Conservation (phyloP, 2,888 invertebrate genomes). For the Euzetes globulus region DNA sequence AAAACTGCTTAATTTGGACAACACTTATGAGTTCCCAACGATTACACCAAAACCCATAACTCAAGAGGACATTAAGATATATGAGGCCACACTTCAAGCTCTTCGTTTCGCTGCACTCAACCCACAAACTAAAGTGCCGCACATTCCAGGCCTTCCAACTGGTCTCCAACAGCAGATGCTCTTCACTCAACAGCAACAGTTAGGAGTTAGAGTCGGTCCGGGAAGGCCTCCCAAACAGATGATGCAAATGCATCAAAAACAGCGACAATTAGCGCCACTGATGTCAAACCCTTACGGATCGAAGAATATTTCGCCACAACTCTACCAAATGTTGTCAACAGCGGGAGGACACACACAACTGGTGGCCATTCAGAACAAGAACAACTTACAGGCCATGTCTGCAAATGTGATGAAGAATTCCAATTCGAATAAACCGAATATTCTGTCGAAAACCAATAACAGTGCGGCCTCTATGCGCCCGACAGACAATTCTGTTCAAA, state of each 20-base stretch:
- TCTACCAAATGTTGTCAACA: conserved; percentile 37
- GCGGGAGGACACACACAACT: conserved; percentile 30
- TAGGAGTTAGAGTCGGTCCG: conserved; percentile 26
- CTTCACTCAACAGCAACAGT: conserved; percentile 35
- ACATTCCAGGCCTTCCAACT: conserved; percentile 35
- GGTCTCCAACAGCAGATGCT: conserved; percentile 39
- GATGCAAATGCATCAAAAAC: neutral
- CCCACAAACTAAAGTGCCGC: conserved; percentile 33
- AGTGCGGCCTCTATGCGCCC: neutral
- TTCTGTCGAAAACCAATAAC: conserved; percentile 23
- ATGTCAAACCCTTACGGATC: conserved; percentile 3
- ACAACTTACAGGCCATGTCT: conserved; percentile 21
- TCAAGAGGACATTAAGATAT: conserved; percentile 42
- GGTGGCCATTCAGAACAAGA: conserved; percentile 31
- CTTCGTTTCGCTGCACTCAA: conserved; percentile 40
- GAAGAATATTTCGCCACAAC: conserved; percentile 32
- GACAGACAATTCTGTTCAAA: neutral
- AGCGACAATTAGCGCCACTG: conserved; percentile 1
- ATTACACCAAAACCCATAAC: conserved; percentile 68
- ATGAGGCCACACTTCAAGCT: conserved; percentile 49
- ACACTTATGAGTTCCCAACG: conserved; percentile 68
- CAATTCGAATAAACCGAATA: conserved; percentile 30
- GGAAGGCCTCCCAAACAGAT: conserved; percentile 30
- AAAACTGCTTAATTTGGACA: conserved; percentile 58
- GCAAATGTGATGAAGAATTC: conserved; percentile 23